Evolutionary conservation across 1,140 invertebrate species (phyloP).

Genomic region (Macrobrachium nipponense): DNA sequence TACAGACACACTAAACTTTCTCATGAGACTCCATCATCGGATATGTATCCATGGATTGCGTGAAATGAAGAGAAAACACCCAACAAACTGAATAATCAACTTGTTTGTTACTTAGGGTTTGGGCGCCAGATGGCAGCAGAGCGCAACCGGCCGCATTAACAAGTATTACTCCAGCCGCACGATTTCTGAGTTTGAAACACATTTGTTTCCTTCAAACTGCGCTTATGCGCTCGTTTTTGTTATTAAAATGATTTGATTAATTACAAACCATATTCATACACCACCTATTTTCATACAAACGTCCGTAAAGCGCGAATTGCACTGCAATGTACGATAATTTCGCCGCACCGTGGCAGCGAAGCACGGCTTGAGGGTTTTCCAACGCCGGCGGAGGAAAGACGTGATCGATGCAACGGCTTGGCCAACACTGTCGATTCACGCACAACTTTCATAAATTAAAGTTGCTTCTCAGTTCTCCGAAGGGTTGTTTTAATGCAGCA

Average conservation of each 20-base stretch:
- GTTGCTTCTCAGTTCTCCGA: slow-evolving; percentile 25
- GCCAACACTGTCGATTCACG: slow-evolving; percentile 48
- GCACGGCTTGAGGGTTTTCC: slow-evolving; percentile 56
- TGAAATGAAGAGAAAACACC: slow-evolving; percentile 52
- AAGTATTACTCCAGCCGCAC: slow-evolving; percentile 34
- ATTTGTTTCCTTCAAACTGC: neutral
- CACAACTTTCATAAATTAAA: slow-evolving; percentile 56
- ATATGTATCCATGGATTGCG: slow-evolving; percentile 30
- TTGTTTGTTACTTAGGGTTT: slow-evolving; percentile 41
- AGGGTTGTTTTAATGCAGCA: neutral
- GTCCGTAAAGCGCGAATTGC: neutral
- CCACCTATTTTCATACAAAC: too few relatives aligned
- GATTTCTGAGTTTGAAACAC: neutral
- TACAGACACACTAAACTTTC: slow-evolving; percentile 29
- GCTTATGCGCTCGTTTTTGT: too few relatives aligned
- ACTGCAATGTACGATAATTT: slow-evolving; percentile 37
- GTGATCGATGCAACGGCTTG: slow-evolving; percentile 51
- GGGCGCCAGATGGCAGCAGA: slow-evolving; percentile 54
- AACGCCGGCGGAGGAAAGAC: slow-evolving; percentile 50
- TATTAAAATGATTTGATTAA: too few relatives aligned
- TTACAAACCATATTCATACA: too few relatives aligned
- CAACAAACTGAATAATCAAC: slow-evolving; percentile 56
- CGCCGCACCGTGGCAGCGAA: slow-evolving; percentile 33
- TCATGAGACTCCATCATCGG: slow-evolving; percentile 15
- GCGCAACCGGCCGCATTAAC: slow-evolving; percentile 46